These are phyloP conservation scores for Numenius arquata DNA, from an alignment of 2,113 vertebrate species.

Conservation along the genomic window DNA sequence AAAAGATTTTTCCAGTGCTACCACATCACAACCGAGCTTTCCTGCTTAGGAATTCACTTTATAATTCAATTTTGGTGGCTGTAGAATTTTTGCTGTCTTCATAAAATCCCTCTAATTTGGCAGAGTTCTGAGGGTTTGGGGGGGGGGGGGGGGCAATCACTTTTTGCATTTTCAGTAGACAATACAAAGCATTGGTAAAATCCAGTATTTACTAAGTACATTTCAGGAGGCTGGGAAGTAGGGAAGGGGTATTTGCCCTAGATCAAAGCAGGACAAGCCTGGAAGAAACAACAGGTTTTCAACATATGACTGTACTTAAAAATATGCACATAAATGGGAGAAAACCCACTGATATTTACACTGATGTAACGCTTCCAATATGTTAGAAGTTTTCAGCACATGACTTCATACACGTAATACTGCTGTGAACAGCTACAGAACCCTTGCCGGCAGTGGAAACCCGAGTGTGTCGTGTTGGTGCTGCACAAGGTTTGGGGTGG, in stretches of 20 bases:
- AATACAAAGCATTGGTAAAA: neutral
- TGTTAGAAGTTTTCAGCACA: neutral
- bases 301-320: neutral
- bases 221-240: neutral
- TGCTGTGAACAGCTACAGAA: neutral
- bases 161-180: neutral
- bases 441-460: neutral
- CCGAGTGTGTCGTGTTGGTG: neutral
- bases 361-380: neutral
- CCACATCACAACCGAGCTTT: rapidly evolving
- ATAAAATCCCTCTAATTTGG: neutral
- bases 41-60: neutral
- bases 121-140: neutral
- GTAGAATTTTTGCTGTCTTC: neutral
- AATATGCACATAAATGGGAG: neutral
- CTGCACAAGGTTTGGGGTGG: neutral
- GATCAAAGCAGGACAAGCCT: neutral
- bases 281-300: neutral
- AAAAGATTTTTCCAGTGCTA: neutral
- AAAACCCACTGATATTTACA: neutral
- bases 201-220: neutral
- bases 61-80: neutral
- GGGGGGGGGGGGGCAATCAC: no score
- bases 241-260: neutral
- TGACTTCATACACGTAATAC: neutral